These are phyloP conservation scores for Okamejei kenojei DNA, from an alignment of 2,797 vertebrate genomes.

Conservation along the genomic window DNA sequence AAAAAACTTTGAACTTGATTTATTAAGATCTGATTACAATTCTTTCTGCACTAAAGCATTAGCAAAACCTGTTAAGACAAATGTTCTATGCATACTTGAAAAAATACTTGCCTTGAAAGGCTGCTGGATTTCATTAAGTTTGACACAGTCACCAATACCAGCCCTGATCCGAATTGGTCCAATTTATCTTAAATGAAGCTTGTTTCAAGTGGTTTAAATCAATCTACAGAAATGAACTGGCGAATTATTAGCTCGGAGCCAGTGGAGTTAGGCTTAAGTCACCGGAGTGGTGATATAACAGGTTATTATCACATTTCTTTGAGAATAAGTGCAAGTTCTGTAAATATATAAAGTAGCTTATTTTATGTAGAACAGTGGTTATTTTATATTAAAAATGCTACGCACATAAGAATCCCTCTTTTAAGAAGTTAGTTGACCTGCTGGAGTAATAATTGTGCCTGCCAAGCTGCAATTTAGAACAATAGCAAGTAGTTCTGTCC, in stretches of 20 bases:
- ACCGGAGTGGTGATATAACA: background rate
- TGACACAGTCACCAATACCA: conserved; percentile 19
- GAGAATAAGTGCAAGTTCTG: background rate
- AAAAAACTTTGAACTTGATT: background rate
- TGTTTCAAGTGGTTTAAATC: conserved; percentile 24
- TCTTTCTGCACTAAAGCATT: background rate
- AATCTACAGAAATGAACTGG: conserved; percentile 21
- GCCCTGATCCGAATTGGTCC: conserved; percentile 16
- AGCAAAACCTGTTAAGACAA: background rate
- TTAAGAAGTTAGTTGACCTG: background rate
- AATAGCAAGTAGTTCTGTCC: background rate
- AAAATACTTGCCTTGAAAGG: conserved; percentile 16
- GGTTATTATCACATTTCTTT: background rate
- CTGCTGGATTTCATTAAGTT: conserved; percentile 8
- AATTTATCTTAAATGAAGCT: conserved; percentile 32
- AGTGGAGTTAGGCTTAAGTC: background rate
- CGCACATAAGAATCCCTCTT: background rate
- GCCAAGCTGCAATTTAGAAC: background rate
- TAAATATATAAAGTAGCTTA: background rate
- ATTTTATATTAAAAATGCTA: background rate
- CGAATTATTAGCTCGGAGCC: background rate
- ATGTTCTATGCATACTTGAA: background rate
- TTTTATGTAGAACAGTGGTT: background rate
- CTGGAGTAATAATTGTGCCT: background rate
- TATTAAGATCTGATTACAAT: conserved; percentile 6